A percentile compares a stretch with the other conserved stretches of the same genome.
phyloP scores from a whole-genome alignment of 2,113 vertebrate species.

The Phrynocephalus versicolor region DNA sequence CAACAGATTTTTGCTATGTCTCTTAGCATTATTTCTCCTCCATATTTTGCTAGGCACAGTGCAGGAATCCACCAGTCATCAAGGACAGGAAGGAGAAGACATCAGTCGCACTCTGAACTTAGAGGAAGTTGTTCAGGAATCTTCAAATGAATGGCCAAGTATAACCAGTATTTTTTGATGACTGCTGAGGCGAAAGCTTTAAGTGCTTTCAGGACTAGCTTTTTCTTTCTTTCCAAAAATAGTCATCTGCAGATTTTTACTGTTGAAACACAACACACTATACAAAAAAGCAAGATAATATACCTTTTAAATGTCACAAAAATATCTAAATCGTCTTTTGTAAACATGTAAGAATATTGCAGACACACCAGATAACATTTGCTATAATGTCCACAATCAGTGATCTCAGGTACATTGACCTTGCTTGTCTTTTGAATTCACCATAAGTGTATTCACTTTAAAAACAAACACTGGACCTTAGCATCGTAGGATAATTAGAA shows the following conservation, averaged over 20 bases:
- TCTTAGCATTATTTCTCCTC: conserved; percentile 12
- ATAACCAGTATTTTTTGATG: conserved; percentile 83
- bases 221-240: background rate
- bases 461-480: conserved; percentile 48
- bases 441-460: conserved; percentile 45
- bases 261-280: conserved; percentile 48
- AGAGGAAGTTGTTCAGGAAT: conserved; percentile 83
- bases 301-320: conserved; percentile 59
- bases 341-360: conserved; percentile 54
- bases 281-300: conserved; percentile 56
- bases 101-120: conserved; percentile 77
- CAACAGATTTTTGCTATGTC: rapidly evolving
- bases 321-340: conserved; percentile 62
- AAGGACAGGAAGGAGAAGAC: conserved; percentile 76
- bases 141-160: conserved; percentile 82
- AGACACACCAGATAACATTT: conserved; percentile 39
- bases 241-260: conserved; percentile 42
- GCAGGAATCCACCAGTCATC: conserved; percentile 67
- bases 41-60: conserved; percentile 62
- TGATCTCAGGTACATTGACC: conserved; percentile 74
- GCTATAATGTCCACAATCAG: conserved; percentile 62
- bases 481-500: conserved; percentile 38
- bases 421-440: conserved; percentile 47
- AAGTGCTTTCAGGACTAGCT: conserved; percentile 22
- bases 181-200: background rate